phyloP scores from a whole-genome alignment of 2,113 vertebrate species.

The Perca flavescens region DNA sequence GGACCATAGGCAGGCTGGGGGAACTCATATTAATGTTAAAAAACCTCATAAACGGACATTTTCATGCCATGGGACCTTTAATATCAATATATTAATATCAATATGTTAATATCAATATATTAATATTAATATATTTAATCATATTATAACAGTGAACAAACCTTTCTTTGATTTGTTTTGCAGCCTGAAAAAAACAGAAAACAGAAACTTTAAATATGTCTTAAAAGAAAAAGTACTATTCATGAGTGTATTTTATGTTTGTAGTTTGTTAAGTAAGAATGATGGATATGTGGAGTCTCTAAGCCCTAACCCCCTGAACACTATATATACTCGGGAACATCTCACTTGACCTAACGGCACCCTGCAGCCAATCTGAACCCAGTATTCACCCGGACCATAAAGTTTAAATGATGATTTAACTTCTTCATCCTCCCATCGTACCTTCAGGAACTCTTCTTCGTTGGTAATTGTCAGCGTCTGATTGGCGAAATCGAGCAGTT shows the following conservation, averaged over 20 bases:
- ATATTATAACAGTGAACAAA: constrained; percentile 67
- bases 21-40: too few relatives aligned
- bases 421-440: constrained; percentile 49
- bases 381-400: too few relatives aligned
- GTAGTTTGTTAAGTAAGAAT: neutral
- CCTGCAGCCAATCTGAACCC: too few relatives aligned
- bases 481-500: constrained; percentile 90
- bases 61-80: too few relatives aligned
- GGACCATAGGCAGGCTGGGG: too few relatives aligned
- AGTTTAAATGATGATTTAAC: neutral
- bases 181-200: constrained; percentile 84
- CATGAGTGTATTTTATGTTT: neutral
- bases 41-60: too few relatives aligned
- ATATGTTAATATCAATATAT: neutral
- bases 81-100: too few relatives aligned
- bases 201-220: neutral
- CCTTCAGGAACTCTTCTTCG: constrained; percentile 90
- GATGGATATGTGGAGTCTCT: too few relatives aligned
- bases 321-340: too few relatives aligned
- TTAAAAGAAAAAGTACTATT: neutral
- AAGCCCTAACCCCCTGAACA: too few relatives aligned
- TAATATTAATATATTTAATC: neutral
- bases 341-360: too few relatives aligned
- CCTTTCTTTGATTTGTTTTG: constrained; percentile 98
- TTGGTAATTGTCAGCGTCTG: constrained; percentile 88